These are phyloP conservation scores for Diuraphis noxia DNA, from an alignment of 1,140 invertebrate genomes.

Conservation along the genomic window DNA sequence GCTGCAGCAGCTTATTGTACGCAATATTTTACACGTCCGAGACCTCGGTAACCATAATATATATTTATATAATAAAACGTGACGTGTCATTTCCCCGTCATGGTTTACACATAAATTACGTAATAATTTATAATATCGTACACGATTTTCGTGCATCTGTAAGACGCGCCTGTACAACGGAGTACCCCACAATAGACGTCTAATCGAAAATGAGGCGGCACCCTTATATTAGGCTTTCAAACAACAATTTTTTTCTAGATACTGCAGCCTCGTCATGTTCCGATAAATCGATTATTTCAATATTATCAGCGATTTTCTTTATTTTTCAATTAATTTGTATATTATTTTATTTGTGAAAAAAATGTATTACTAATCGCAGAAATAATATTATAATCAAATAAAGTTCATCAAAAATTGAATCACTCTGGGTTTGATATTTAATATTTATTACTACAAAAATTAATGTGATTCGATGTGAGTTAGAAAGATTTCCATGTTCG, in stretches of 20 bases:
- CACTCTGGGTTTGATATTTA: not conserved
- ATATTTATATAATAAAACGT: not conserved
- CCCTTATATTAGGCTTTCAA: not conserved
- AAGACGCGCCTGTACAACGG: not conserved
- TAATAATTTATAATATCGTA: not conserved
- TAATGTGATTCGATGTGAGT: not conserved
- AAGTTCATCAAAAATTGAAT: not conserved
- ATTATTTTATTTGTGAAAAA: not conserved
- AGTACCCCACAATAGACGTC: not conserved
- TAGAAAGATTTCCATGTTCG: not conserved
- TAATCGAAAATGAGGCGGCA: not conserved
- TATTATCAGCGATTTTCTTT: not conserved
- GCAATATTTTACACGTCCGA: not conserved
- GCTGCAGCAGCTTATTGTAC: not conserved
- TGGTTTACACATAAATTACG: not conserved
- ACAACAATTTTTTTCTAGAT: not conserved
- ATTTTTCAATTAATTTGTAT: not conserved
- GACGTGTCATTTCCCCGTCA: not conserved
- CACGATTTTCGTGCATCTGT: not conserved
- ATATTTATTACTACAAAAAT: not conserved
- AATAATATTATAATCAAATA: not conserved
- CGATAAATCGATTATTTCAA: not conserved
- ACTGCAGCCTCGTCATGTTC: not conserved
- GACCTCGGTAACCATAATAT: not conserved
- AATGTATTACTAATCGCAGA: not conserved